These are phyloP conservation scores for Patella pellucida DNA, from an alignment of 2,888 invertebrate genomes.

Conservation along the genomic window DNA sequence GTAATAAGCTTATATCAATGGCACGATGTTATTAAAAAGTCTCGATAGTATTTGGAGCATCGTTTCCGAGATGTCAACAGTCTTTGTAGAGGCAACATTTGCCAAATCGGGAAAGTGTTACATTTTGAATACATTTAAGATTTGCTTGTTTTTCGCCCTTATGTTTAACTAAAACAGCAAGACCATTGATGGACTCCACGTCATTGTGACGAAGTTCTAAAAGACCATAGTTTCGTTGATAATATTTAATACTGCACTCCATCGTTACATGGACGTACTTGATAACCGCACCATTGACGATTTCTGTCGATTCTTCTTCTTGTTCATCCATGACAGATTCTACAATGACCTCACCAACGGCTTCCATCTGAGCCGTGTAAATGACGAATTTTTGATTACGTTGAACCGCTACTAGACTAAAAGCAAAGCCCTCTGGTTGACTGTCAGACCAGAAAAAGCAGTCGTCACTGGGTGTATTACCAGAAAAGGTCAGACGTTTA, in stretches of 20 bases:
- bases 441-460: slow-evolving; percentile 87
- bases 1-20: no score
- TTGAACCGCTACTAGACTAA: slow-evolving; percentile 75
- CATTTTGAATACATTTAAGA: slow-evolving; percentile 40
- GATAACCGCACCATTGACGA: slow-evolving; percentile 32
- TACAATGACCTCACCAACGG: slow-evolving; percentile 46
- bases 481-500: slow-evolving; percentile 81
- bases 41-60: background rate
- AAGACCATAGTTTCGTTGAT: slow-evolving; percentile 38
- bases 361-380: slow-evolving; percentile 67
- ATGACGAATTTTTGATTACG: slow-evolving; percentile 82
- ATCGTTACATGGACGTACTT: slow-evolving; percentile 48
- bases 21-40: background rate
- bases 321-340: slow-evolving; percentile 44
- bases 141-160: slow-evolving; percentile 39
- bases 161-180: slow-evolving; percentile 46
- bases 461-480: slow-evolving; percentile 76
- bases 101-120: slow-evolving; percentile 40
- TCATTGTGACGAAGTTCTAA: slow-evolving; percentile 42
- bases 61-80: slow-evolving; percentile 21
- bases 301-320: slow-evolving; percentile 39
- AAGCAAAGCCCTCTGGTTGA: slow-evolving; percentile 80
- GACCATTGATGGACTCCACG: slow-evolving; percentile 43
- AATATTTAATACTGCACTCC: slow-evolving; percentile 47
- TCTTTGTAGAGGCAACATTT: slow-evolving; percentile 45